Evolutionary conservation across 2,797 vertebrate genomes (phyloP), one percentile per base, ranked within the genome.

Genomic region (Coregonus sp.): DNA sequence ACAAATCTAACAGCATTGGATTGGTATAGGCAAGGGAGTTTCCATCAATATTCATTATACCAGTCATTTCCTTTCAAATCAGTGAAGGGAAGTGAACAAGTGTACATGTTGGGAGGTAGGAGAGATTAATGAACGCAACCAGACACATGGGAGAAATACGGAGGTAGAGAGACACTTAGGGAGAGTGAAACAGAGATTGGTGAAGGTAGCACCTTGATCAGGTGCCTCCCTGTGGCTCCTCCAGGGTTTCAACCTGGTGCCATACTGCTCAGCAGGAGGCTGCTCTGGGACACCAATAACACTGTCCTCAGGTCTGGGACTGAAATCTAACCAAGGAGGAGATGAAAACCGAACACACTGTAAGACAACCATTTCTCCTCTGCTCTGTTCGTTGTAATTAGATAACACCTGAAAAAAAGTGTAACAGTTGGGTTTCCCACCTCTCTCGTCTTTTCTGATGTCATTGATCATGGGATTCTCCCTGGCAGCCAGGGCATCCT

Each of bases 381-480:
- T 20, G 18, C 47, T 50, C 6, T n/a, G 16, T 6, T 4, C 1
- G 66, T 68, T 31, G 65, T 14, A 47, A 47, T 25, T 67, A 25
- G 4, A 2, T 40, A 14, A 69, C 33, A 20, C 18, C 7, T 25
- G 20, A 63, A 25, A 29, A 63, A 14, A 37, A 9, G 66, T 37
- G 15, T 5, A 35, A 35, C 67, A 16, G n/a, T 51, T 47, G 40
- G 37, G 37, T n/a, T 25, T 47, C n/a, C n/a, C 18, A 93, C 93
- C 87, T 70, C 78, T 86, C 29, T 92, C 89, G n/a, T 92, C 90
- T 0, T 56, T 85, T 0, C 76, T 82, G 59, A 92, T 91, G 37
- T 93, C 81, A 0, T 35, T 4, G 73, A 85, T 84, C 20, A 65
- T 74, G 0, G 92, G 88, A 56, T 91, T 92, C 16, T 90, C 89